Conservation (phyloP, 64 coral and sea anemone species). For the Stichodactyla mertensii region DNA sequence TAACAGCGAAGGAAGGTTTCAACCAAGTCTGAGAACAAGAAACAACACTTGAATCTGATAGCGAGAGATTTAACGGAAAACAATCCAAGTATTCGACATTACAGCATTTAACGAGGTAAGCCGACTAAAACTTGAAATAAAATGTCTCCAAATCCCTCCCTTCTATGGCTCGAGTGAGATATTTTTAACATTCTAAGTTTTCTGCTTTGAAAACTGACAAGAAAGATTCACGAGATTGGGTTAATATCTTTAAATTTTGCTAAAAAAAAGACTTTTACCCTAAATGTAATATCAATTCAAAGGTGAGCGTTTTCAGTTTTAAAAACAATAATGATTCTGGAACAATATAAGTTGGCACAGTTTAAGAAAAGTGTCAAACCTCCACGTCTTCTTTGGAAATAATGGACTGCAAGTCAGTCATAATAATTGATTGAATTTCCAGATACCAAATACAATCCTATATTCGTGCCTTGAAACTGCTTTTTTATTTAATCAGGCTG, state of each 20-base stretch:
- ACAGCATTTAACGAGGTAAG: neutral
- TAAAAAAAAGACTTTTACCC: neutral
- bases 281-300: neutral
- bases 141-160: neutral
- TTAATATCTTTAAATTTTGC: neutral
- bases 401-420: neutral
- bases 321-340: neutral
- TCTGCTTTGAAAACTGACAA: neutral
- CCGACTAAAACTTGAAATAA: neutral
- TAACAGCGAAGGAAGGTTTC: neutral
- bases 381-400: neutral
- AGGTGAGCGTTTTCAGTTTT: neutral
- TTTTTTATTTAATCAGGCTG: neutral
- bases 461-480: neutral
- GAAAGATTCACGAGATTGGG: neutral
- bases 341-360: neutral
- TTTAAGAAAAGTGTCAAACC: neutral
- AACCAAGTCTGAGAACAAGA: neutral
- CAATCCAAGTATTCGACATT: neutral
- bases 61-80: neutral
- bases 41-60: neutral
- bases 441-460: neutral
- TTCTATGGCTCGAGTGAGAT: too few relatives aligned
- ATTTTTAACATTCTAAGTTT: neutral
- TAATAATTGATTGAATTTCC: neutral